Conservation (phyloP, 2,888 invertebrate species). For the Coleophora deauratella region DNA sequence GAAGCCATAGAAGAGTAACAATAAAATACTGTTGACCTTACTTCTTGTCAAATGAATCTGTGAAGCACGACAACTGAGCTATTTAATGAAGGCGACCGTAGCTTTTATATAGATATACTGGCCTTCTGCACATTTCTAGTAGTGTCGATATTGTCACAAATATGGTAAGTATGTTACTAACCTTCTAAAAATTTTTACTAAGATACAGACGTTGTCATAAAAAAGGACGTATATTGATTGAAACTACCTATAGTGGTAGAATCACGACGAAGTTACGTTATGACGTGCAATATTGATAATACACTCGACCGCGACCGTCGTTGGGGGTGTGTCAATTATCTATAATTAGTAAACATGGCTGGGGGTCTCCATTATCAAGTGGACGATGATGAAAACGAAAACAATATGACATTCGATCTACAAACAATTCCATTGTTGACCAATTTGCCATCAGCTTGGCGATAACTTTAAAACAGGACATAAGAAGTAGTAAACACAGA, state of each 20-base stretch:
- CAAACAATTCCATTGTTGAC: conserved; percentile 9
- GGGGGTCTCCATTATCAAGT: conserved; percentile 4
- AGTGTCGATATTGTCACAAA: no score
- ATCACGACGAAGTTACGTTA: conserved; percentile 22
- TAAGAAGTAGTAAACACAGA: no score
- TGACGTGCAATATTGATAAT: conserved; percentile 24
- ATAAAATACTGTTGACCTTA: conserved; percentile 27
- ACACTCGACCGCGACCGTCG: conserved; percentile 8
- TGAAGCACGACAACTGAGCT: conserved; percentile 38
- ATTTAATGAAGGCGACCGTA: conserved; percentile 13
- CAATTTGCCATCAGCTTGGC: not conserved
- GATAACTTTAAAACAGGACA: no score
- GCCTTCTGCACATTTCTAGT: no score
- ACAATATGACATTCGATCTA: conserved; percentile 14
- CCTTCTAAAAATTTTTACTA: no score
- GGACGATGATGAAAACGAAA: conserved; percentile 15
- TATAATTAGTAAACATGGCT: conserved; percentile 25
- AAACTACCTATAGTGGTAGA: not conserved
- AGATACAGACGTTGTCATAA: no score
- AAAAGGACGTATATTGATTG: no score
- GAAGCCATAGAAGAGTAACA: conserved; percentile 25
- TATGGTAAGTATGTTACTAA: no score
- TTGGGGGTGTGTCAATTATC: conserved; percentile 22
- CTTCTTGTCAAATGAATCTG: conserved; percentile 18
- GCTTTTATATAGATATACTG: no score